Evolutionary conservation across 2,888 invertebrate species (phyloP), one percentile per base, ranked within the genome.

Genomic region (Bhutanitis thaidina): DNA sequence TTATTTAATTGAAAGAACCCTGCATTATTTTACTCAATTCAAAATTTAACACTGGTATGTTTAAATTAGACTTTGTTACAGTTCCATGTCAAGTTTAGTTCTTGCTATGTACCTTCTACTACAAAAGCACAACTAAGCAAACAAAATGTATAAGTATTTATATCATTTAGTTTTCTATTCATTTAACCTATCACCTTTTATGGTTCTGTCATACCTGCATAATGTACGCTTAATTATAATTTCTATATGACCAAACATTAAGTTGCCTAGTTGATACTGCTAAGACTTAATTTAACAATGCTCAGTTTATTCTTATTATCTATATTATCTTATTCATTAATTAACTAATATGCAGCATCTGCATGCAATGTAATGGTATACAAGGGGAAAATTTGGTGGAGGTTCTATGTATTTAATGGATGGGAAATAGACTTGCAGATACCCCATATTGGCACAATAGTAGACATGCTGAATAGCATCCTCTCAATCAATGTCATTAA

Each of bases 401-500:
- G 27, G 27, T 27, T 27, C 27, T 27, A 27, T 12, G 4, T 12
- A 12, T 34, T 12, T 4, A 7, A 12, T 34, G n/a, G 34, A 7
- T 34, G 34, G 10, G 34, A 34, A 12, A 34, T 34, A 44, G 32
- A 48, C 53, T 56, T 63, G 58, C 60, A 65, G 64, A 64, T 65
- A 62, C 56, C 50, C 40, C 64, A 62, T 55, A 61, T 53, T 55
- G 54, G 54, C 57, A 54, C 54, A 58, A 55, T 53, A 59, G 62
- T 57, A 57, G 50, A 57, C 57, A 64, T 62, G 59, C 67, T 58
- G 55, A 64, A 7, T 27, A 50, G 59, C 62, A 67, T 65, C 61
- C 58, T 64, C 64, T 59, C 65, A 62, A 72, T 71, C 20, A 69
- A 71, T 76, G 74, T 55, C 53, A 67, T 62, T 67, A 68, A 65